A percentile compares a stretch with the other conserved stretches of the same genome.
Conservation (phyloP, 2,113 vertebrate species). For the Trematocara zebra region DNA sequence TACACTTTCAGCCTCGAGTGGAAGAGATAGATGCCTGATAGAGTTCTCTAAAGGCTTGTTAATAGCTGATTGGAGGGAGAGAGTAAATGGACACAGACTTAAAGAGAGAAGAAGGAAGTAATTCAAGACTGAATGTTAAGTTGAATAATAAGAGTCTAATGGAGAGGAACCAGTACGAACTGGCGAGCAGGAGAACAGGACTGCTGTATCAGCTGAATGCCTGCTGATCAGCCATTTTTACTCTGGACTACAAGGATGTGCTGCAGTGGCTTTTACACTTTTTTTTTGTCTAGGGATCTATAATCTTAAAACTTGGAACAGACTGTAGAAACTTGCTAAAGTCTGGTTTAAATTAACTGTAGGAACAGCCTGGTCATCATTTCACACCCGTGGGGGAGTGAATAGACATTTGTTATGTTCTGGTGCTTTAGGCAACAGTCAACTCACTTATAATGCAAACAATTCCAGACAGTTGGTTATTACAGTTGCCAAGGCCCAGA, state of each 20-base stretch:
- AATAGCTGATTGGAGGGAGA: constrained; percentile 25
- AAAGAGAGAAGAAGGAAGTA: constrained; percentile 7
- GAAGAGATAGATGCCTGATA: not conserved
- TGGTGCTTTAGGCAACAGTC: not conserved
- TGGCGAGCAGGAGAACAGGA: not conserved
- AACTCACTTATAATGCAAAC: not conserved
- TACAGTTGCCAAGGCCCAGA: not conserved
- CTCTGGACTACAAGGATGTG: not conserved
- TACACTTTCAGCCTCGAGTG: constrained; percentile 13
- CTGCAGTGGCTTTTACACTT: not conserved
- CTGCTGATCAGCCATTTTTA: constrained; percentile 31
- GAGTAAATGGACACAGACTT: not conserved
- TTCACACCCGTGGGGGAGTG: not conserved
- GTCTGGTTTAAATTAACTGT: not conserved
- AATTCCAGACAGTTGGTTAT: not conserved
- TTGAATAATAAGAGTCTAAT: constrained; percentile 35
- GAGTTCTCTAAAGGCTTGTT: constrained; percentile 21
- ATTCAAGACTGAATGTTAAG: constrained; percentile 22
- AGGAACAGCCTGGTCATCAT: not conserved
- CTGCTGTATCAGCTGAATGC: constrained; percentile 34
- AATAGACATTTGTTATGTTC: not conserved
- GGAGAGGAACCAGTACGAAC: constrained; percentile 13
- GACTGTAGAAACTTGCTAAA: not conserved
- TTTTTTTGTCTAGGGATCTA: not conserved
- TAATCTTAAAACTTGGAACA: not conserved